A percentile compares a stretch with the other conserved stretches of the same genome.
Conservation (phyloP, 1,140 invertebrate genomes). For the Pachypsylla venusta region DNA sequence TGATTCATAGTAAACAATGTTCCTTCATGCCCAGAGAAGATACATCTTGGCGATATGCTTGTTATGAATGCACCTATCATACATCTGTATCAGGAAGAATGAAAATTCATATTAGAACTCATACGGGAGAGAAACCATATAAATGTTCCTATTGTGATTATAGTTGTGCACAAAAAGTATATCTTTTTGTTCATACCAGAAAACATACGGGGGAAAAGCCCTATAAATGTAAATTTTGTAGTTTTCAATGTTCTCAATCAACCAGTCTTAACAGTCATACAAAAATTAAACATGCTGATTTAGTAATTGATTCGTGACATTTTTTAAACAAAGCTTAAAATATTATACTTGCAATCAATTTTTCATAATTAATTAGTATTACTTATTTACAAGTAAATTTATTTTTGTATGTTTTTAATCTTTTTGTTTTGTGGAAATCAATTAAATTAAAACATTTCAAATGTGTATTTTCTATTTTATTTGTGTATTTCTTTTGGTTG, state of each 20-base stretch:
- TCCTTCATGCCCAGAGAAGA: not conserved
- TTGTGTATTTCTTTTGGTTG: no score
- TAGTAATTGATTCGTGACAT: no score
- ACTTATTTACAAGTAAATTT: no score
- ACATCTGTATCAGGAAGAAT: constrained; percentile 49
- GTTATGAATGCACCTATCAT: constrained; percentile 49
- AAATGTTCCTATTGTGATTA: constrained; percentile 29
- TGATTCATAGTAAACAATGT: constrained; percentile 7
- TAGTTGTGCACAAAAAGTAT: constrained; percentile 83
- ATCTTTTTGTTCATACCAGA: constrained; percentile 86
- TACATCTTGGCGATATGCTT: constrained; percentile 19
- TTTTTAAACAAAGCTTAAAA: no score
- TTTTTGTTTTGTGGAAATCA: no score
- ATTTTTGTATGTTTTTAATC: no score
- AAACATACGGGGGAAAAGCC: constrained; percentile 74
- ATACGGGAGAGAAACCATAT: constrained; percentile 23
- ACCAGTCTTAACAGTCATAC: not conserved
- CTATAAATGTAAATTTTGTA: constrained; percentile 7
- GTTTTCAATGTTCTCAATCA: not conserved
- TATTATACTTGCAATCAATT: no score
- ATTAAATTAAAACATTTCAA: no score
- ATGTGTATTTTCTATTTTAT: no score
- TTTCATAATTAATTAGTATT: no score
- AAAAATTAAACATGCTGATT: constrained; percentile 4
- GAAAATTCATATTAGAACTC: constrained; percentile 36